Base-by-base conservation (phyloP, 2,888 invertebrate genomes). In the Drosophila merina region DNA sequence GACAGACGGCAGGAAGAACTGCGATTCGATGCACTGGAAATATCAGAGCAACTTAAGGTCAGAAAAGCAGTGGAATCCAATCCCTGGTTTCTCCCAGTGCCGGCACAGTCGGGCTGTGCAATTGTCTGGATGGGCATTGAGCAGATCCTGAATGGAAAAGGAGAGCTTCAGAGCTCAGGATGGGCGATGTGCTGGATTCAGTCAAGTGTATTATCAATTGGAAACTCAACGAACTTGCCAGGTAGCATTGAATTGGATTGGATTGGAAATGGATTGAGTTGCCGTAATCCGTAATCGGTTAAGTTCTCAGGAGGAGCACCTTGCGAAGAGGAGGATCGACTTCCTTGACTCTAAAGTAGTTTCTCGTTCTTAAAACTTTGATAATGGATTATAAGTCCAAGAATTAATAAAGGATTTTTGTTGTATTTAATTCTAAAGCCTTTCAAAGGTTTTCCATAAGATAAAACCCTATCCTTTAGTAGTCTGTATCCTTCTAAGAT, bases 121-220 rank as follows among this genome's bases (percentile, higher is more conserved):
- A 82, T 85, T 85, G 82, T 80, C 79, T 80, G 75, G 84, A 79
- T 83, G 81, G 71, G 77, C 77, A 77, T 57, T 63, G 72, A 77
- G 79, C 64, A 67, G 74, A 59, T 60, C 54, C 60, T 55, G 58
- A 33, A 31, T 49, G 74, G 54, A 57, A 26, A 52, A 47, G 51
- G 57, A 28, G 57, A 28, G 57, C 55, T 44, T 8, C 14, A n/a
- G 20, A 20, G 20, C 20, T 20, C 36, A 36, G 25, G 30, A 8
- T 31, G 38, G 42, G 25, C 9, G 12, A 31, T 42, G 67, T 38
- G 60, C 63, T 42, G 57, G 62, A 74, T 60, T 69, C 87, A 81
- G 85, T 81, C 85, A 84, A 84, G 81, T 80, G 81, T 73, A 71
- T 75, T 84, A 71, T 86, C 87, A 86, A 86, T 86, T 84, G 87